Base-by-base conservation (phyloP, 2,797 vertebrate genomes). In the Clarias laeviceps region DNA sequence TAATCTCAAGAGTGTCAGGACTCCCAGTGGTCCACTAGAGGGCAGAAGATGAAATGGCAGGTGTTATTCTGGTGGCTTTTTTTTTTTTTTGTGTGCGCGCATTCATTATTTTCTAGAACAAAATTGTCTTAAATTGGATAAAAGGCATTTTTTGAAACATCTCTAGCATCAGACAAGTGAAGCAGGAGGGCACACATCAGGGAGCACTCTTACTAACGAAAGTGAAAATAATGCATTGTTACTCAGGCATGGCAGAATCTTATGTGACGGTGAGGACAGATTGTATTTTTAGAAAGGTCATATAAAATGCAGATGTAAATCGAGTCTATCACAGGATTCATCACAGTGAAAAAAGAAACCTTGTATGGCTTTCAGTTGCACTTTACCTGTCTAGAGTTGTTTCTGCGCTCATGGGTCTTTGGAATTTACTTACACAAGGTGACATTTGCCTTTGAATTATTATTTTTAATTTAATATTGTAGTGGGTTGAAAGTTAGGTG, bases 61-160 rank as follows among this genome's bases (percentile, higher is more conserved):
- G 12, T 40, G 24, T 62, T 12, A 7, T 14, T n/a, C 5, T 17
- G 6, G 17, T 54, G 54, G 45, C 17, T 24, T 32, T 9, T 27
- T 29, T 17, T 27, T 17, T 3, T 54, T 18, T 5, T 0, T 12
- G 32, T 0, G 14, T 4, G 45, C 24, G 11, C 66, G 6, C 86
- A 88, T 88, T 85, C 79, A 88, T 88, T 88, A 90, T 32, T 79
- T 27, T 29, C 27, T 54, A 83, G 76, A 73, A 65, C 11, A 9
- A 80, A 24, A 77, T 34, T n/a, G 12, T 12, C 74, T 85, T 80
- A 68, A 56, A 86, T 61, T 84, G 29, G 61, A 83, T 50, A n/a
- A n/a, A n/a, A n/a, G n/a, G n/a, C n/a, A n/a, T 40, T 45, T 45
- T 50, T 37, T 3, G 5, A 64, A 84, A 72, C 57, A 54, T 84